Conservation (phyloP, 2,113 vertebrate genomes). For the Amia ocellicauda region DNA sequence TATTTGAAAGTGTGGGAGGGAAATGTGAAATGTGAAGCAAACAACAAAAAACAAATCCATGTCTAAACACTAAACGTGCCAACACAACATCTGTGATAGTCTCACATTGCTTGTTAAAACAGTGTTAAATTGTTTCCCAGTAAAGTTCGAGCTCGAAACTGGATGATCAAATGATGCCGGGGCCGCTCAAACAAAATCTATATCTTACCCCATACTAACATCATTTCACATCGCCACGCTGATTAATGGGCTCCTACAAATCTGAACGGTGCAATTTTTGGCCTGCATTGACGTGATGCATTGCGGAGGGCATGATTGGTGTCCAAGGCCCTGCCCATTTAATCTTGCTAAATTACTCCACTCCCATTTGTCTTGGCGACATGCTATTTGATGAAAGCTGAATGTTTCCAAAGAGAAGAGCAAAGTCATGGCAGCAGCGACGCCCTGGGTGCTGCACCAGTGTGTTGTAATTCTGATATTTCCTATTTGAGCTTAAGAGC, state of each 20-base stretch:
- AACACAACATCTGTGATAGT: too few species aligned
- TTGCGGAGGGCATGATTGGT: conserved; percentile 46
- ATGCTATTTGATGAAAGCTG: conserved; percentile 33
- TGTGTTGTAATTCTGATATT: too few species aligned
- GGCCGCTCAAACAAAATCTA: conserved; percentile 21
- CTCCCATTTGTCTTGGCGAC: conserved; percentile 33
- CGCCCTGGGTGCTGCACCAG: not conserved
- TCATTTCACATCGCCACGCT: conserved; percentile 38
- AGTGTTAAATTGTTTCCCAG: too few species aligned
- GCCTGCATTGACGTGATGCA: conserved; percentile 31
- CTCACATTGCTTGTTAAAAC: too few species aligned
- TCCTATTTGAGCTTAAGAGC: too few species aligned
- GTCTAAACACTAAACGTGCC: too few species aligned
- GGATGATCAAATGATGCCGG: conserved; percentile 16
- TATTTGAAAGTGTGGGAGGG: too few species aligned
- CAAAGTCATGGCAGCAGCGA: not conserved
- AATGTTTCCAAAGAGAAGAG: conserved; percentile 21
- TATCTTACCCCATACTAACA: conserved; percentile 45
- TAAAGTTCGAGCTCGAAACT: not conserved
- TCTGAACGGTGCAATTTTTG: conserved; percentile 42
- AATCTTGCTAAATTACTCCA: conserved; percentile 34
- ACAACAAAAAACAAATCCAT: too few species aligned
- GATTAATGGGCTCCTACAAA: conserved; percentile 54
- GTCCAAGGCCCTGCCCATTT: conserved; percentile 19
- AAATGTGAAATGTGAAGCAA: too few species aligned